These are phyloP conservation scores for Tolmerus cingulatus DNA, from an alignment of 2,888 invertebrate species.

Conservation along the genomic window DNA sequence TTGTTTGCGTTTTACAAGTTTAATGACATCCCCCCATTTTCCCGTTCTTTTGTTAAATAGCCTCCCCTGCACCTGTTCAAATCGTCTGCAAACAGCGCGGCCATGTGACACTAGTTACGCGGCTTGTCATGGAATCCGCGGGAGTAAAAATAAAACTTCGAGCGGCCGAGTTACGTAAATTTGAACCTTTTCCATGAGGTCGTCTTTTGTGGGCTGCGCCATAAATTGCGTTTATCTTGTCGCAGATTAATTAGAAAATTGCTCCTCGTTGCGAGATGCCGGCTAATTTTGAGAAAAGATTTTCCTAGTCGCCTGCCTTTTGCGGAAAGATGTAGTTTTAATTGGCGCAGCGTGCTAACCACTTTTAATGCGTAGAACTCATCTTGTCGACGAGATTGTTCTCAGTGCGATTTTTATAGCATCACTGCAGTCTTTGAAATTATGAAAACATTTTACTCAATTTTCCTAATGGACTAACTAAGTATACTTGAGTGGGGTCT, in stretches of 20 bases:
- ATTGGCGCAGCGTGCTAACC: neutral
- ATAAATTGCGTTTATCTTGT: neutral
- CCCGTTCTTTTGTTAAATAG: neutral
- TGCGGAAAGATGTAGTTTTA: neutral
- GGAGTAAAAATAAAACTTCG: neutral
- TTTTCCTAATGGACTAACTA: neutral
- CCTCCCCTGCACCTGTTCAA: constrained; percentile 6
- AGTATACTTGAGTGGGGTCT: too few relatives aligned
- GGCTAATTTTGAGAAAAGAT: neutral
- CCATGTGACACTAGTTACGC: neutral
- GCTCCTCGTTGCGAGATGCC: neutral
- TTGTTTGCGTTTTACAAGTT: neutral
- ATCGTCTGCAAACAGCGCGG: neutral
- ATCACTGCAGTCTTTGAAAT: neutral
- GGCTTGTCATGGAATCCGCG: neutral
- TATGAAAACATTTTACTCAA: neutral
- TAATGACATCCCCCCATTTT: neutral
- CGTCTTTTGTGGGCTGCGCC: neutral
- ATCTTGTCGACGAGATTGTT: neutral
- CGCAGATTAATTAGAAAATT: constrained; percentile 2
- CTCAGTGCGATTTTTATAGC: neutral
- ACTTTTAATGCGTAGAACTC: neutral
- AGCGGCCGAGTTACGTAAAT: neutral
- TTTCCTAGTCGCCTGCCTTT: neutral
- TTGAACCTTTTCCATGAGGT: neutral